Percentiles rank a stretch among this genome's conserved stretches.
These are phyloP conservation scores for Leptosomus discolor DNA, from an alignment of 2,113 vertebrate species.

Conservation along the genomic window DNA sequence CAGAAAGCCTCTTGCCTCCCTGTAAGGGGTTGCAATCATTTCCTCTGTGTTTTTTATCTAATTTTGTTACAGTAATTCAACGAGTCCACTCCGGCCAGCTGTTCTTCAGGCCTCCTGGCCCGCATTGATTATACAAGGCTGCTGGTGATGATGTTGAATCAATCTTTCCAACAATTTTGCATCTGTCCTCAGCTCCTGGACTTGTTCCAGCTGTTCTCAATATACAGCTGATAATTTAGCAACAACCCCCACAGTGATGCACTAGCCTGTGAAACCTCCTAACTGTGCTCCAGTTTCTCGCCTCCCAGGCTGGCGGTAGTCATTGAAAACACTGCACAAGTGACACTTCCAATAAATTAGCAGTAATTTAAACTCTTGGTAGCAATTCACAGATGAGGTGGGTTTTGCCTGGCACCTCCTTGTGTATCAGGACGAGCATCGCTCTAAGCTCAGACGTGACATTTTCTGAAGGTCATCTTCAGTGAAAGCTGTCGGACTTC, in stretches of 20 bases:
- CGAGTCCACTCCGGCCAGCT: slow-evolving; percentile 28
- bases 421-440: not conserved
- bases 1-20: not conserved
- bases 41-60: slow-evolving; percentile 18
- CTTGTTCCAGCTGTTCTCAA: slow-evolving; percentile 7
- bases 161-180: not conserved
- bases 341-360: not conserved
- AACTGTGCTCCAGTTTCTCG: not conserved
- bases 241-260: not conserved
- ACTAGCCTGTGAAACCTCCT: not conserved
- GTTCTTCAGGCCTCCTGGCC: slow-evolving; percentile 28
- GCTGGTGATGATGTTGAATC: not conserved
- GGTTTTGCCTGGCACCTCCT: not conserved
- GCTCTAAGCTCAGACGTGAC: not conserved
- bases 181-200: slow-evolving; percentile 39
- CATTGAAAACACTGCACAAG: not conserved
- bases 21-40: not conserved
- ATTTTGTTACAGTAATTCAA: slow-evolving; percentile 24
- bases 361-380: not conserved
- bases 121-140: not conserved
- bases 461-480: not conserved
- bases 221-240: not conserved
- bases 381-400: not conserved
- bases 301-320: not conserved
- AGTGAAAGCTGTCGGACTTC: not conserved